phyloP scores from a whole-genome alignment of 2,888 invertebrate genomes.

The Steinernema carpocapsae region DNA sequence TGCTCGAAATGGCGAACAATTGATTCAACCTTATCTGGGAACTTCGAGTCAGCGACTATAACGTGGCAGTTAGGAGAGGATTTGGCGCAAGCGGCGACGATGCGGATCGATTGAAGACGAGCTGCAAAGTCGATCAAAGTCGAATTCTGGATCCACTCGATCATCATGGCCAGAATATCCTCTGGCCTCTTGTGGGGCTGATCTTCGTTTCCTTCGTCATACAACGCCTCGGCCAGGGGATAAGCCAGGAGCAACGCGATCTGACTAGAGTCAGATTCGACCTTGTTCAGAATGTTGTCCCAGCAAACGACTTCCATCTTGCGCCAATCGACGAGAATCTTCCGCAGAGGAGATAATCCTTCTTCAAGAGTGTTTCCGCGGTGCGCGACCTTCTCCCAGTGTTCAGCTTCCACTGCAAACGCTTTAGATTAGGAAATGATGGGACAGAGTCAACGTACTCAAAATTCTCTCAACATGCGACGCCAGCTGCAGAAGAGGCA shows the following conservation, averaged over 20 bases:
- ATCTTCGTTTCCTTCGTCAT: slow-evolving; percentile 37
- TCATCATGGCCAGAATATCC: slow-evolving; percentile 59
- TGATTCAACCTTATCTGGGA: slow-evolving; percentile 66
- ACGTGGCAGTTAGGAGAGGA: slow-evolving; percentile 26
- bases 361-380: slow-evolving; percentile 77
- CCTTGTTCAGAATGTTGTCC: slow-evolving; percentile 51
- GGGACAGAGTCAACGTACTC: slow-evolving; percentile 72
- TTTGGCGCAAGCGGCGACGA: slow-evolving; percentile 44
- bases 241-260: slow-evolving; percentile 57
- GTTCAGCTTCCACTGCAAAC: slow-evolving; percentile 59
- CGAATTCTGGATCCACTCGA: slow-evolving; percentile 77
- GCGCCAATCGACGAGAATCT: slow-evolving; percentile 87
- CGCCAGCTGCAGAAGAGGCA: slow-evolving; percentile 85
- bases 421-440: background rate
- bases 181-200: slow-evolving; percentile 14
- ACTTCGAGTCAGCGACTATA: slow-evolving; percentile 28
- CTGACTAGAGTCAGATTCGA: slow-evolving; percentile 53
- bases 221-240: slow-evolving; percentile 61
- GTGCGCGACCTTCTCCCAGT: slow-evolving; percentile 67
- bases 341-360: slow-evolving; percentile 79
- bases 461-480: slow-evolving; percentile 88
- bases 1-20: slow-evolving; percentile 83
- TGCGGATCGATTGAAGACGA: slow-evolving; percentile 79
- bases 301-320: slow-evolving; percentile 72
- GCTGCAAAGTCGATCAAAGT: slow-evolving; percentile 83